Conservation (phyloP, 2,888 invertebrate genomes). For the Hirtodrosophila confusa region DNA sequence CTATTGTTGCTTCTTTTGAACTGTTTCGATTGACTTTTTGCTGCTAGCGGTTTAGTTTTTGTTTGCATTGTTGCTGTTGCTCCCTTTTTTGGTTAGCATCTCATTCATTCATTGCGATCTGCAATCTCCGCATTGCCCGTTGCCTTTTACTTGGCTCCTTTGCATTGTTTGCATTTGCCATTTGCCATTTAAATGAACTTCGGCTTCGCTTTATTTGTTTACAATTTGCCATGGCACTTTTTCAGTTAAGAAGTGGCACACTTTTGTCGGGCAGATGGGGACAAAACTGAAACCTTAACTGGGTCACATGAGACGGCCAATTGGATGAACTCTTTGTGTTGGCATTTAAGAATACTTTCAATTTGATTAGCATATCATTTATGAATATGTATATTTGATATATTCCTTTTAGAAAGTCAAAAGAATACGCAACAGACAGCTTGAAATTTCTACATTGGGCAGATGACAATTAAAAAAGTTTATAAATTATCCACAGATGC, state of each 20-base stretch:
- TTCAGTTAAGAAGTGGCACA: conserved; percentile 48
- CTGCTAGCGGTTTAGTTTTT: conserved; percentile 50
- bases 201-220: conserved; percentile 55
- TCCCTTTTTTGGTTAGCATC: conserved; percentile 61
- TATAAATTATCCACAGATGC: too few relatives aligned
- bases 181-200: conserved; percentile 66
- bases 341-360: conserved; percentile 38
- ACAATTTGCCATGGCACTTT: conserved; percentile 71
- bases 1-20: conserved; percentile 57
- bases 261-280: conserved; percentile 21
- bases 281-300: conserved; percentile 32
- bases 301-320: conserved; percentile 42
- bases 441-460: neutral
- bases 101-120: conserved; percentile 59
- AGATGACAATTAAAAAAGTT: too few relatives aligned
- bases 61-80: conserved; percentile 41
- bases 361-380: conserved; percentile 46
- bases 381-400: conserved; percentile 13
- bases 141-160: conserved; percentile 61
- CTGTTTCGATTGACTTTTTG: conserved; percentile 71
- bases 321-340: conserved; percentile 18
- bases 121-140: conserved; percentile 38
- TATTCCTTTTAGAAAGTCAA: conserved; percentile 40
- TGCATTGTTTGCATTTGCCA: conserved; percentile 34
- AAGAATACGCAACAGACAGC: conserved; percentile 7